Percentiles rank a stretch among this genome's conserved stretches.
Evolutionary conservation across 2,888 invertebrate species (phyloP).

Genomic region (Stramonita haemastoma): DNA sequence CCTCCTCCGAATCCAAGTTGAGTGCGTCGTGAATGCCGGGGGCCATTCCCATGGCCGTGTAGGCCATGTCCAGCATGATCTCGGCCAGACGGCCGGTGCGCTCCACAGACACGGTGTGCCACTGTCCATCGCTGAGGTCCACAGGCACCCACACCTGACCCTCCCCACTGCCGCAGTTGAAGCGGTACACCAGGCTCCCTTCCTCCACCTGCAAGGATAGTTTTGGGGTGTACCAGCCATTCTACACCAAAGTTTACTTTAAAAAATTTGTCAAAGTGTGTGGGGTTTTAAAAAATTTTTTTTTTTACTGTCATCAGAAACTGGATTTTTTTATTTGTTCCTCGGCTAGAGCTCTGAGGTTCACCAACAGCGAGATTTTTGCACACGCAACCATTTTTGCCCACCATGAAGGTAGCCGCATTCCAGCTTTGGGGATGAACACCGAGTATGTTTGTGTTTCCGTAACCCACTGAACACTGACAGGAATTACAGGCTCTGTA

Average conservation of each 20-base stretch:
- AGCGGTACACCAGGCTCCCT: conserved; percentile 91
- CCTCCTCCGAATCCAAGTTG: conserved; percentile 89
- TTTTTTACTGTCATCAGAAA: too few relatives aligned
- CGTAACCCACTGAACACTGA: too few relatives aligned
- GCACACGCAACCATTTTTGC: too few relatives aligned
- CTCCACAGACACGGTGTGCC: conserved; percentile 89
- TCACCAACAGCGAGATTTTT: too few relatives aligned
- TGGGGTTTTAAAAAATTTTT: too few relatives aligned
- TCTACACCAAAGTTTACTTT: background rate
- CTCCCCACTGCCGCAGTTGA: conserved; percentile 94
- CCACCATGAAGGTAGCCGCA: too few relatives aligned
- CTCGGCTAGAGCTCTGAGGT: too few relatives aligned
- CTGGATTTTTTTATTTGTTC: too few relatives aligned
- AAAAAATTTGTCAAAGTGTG: too few relatives aligned
- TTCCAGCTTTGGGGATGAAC: too few relatives aligned
- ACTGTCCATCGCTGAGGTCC: conserved; percentile 89
- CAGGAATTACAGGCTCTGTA: too few relatives aligned
- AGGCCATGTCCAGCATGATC: conserved; percentile 87
- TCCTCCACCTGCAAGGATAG: conserved; percentile 82
- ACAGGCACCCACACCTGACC: conserved; percentile 88
- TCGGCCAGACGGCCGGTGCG: conserved; percentile 87
- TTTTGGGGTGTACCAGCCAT: background rate
- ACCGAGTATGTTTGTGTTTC: too few relatives aligned
- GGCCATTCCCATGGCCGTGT: conserved; percentile 83
- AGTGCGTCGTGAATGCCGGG: conserved; percentile 89